These are phyloP conservation scores for Plotosus lineatus DNA, from an alignment of 2,113 vertebrate genomes.

Conservation along the genomic window DNA sequence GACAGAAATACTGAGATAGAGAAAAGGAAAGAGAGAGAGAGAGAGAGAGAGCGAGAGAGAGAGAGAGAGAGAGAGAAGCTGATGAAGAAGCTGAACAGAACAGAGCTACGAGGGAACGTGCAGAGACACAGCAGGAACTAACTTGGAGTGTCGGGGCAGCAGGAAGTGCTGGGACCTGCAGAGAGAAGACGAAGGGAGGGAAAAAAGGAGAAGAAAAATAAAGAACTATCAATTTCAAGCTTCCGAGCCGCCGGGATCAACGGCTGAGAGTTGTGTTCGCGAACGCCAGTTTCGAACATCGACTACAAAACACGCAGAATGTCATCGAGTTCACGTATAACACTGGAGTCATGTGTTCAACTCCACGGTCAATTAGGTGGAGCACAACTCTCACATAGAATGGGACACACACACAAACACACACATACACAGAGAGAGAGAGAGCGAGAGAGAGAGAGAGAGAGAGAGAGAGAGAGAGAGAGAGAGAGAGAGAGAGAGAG, in stretches of 20 bases:
- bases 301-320: neutral
- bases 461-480: no score
- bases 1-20: no score
- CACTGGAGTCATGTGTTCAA: neutral
- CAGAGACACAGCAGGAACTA: conserved; percentile 81
- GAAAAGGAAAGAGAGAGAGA: conserved; percentile 47
- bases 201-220: conserved; percentile 5
- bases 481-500: no score
- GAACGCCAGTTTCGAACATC: neutral
- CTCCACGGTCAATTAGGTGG: neutral
- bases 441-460: no score
- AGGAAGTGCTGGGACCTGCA: conserved; percentile 92
- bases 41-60: conserved; percentile 8
- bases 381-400: neutral
- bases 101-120: neutral
- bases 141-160: conserved; percentile 92
- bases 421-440: neutral
- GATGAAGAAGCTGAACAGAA: conserved; percentile 41
- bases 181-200: conserved; percentile 73
- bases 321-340: neutral
- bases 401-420: neutral
- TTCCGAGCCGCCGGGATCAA: neutral
- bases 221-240: conserved; percentile 53
- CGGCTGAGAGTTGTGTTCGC: neutral
- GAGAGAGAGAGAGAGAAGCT: conserved; percentile 40